phyloP scores from a whole-genome alignment of 2,797 vertebrate species.

The Borostomias antarcticus region DNA sequence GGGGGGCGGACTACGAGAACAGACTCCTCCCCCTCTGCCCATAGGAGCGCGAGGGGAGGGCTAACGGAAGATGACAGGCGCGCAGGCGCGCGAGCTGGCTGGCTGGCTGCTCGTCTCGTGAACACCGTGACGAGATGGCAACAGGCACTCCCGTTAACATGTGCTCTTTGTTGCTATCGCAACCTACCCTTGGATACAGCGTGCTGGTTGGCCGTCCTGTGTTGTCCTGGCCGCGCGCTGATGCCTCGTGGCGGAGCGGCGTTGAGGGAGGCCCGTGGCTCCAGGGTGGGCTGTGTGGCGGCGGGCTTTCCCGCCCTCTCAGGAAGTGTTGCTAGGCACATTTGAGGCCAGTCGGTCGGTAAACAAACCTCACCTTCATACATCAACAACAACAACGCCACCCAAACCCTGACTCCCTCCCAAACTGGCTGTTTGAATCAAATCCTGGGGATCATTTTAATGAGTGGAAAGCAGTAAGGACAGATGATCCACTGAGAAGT shows the following conservation, averaged over 20 bases:
- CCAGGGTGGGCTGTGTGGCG: slow-evolving; percentile 19
- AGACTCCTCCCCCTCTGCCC: slow-evolving; percentile 56
- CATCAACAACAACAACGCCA: slow-evolving; percentile 22
- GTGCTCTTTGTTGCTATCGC: slow-evolving; percentile 78
- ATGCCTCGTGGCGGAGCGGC: slow-evolving; percentile 70
- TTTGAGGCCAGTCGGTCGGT: slow-evolving; percentile 61
- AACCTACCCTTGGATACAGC: slow-evolving; percentile 81
- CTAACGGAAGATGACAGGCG: slow-evolving; percentile 61
- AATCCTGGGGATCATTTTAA: slow-evolving; percentile 45
- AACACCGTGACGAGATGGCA: slow-evolving; percentile 76
- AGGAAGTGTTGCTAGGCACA: slow-evolving; percentile 80
- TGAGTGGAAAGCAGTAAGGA: slow-evolving; percentile 34
- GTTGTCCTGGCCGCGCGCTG: slow-evolving; percentile 77
- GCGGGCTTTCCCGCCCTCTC: slow-evolving; percentile 47
- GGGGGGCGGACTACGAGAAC: slow-evolving; percentile 33
- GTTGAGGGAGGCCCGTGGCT: slow-evolving; percentile 43
- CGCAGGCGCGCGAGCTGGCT: slow-evolving; percentile 52
- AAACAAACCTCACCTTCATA: slow-evolving; percentile 65
- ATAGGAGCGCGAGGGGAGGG: slow-evolving; percentile 31
- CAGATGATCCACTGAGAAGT: slow-evolving; percentile 43
- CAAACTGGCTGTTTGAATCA: slow-evolving; percentile 40
- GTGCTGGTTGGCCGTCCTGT: slow-evolving; percentile 79
- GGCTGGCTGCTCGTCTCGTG: slow-evolving; percentile 58
- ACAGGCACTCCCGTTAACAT: slow-evolving; percentile 73
- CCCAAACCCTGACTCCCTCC: neutral